A percentile compares a stretch with the other conserved stretches of the same genome.
Conservation (phyloP, 1,140 invertebrate genomes). For the Drosophila kanapiae region DNA sequence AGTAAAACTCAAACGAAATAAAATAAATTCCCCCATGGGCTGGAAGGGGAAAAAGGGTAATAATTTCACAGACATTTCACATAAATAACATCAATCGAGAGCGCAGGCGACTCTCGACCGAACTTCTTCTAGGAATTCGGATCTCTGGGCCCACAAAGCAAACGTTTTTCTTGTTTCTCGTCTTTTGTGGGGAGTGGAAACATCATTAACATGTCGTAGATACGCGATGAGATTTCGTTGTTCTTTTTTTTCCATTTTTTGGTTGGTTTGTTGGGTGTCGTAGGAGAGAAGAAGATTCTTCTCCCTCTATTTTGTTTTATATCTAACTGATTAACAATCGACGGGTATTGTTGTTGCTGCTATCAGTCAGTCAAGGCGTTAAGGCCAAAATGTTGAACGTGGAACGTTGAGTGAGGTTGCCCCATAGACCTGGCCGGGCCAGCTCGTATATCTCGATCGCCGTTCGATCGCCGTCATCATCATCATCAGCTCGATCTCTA, state of each 20-base stretch:
- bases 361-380: constrained; percentile 78
- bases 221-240: constrained; percentile 72
- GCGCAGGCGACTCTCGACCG: constrained; percentile 40
- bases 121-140: constrained; percentile 67
- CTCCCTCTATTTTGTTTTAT: constrained; percentile 76
- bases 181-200: constrained; percentile 57
- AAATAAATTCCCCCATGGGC: constrained; percentile 69
- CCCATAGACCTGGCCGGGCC: constrained; percentile 48
- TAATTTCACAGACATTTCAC: constrained; percentile 83
- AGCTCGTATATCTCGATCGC: constrained; percentile 67
- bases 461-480: constrained; percentile 67
- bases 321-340: constrained; percentile 83
- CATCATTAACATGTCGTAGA: constrained; percentile 82
- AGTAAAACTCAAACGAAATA: constrained; percentile 79
- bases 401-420: constrained; percentile 65
- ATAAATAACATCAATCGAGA: constrained; percentile 81
- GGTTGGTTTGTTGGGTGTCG: constrained; percentile 17
- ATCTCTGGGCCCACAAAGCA: constrained; percentile 54
- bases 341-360: constrained; percentile 63
- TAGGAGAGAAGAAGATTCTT: constrained; percentile 52
- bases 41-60: constrained; percentile 66
- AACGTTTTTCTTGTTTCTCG: constrained; percentile 62
- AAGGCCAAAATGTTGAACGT: constrained; percentile 58
- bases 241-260: constrained; percentile 31
- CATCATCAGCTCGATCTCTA: constrained; percentile 39